Conservation (phyloP, 2,113 vertebrate species). For the Nannobrachium achirus region DNA sequence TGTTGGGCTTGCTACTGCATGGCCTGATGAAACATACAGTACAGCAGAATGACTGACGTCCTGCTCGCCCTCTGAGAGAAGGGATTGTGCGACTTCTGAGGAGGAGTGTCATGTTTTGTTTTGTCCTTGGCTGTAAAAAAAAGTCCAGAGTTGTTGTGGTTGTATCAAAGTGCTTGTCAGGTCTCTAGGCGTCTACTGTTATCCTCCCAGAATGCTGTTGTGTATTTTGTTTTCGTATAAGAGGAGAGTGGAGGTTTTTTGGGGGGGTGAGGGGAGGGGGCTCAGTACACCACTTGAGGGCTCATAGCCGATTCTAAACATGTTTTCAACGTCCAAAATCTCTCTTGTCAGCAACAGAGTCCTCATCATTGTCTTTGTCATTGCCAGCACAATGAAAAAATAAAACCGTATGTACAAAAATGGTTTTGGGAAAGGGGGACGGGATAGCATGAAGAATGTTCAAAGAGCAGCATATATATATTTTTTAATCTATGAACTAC, state of each 20-base stretch:
- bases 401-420: slow-evolving; percentile 82
- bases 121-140: slow-evolving; percentile 57
- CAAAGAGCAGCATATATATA: slow-evolving; percentile 87
- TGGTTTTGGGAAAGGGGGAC: slow-evolving; percentile 73
- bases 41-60: slow-evolving; percentile 43
- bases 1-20: slow-evolving; percentile 34
- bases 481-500: slow-evolving; percentile 78
- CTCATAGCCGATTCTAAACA: slow-evolving; percentile 1
- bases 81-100: slow-evolving; percentile 52
- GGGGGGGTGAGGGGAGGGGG: slow-evolving; percentile 24
- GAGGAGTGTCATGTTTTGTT: slow-evolving; percentile 33
- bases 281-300: slow-evolving; percentile 57
- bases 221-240: background rate
- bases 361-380: slow-evolving; percentile 67
- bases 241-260: slow-evolving; percentile 17
- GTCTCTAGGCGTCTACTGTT: slow-evolving; percentile 73
- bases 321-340: slow-evolving; percentile 35
- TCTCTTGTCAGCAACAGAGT: slow-evolving; percentile 69
- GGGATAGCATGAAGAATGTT: slow-evolving; percentile 66
- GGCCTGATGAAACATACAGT: slow-evolving; percentile 52
- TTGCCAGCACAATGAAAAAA: slow-evolving; percentile 85
- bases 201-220: slow-evolving; percentile 22
- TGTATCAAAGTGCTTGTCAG: slow-evolving; percentile 82
- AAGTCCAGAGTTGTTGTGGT: slow-evolving; percentile 50
- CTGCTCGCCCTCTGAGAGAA: slow-evolving; percentile 46